Percentiles rank a stretch among this genome's conserved stretches.
Evolutionary conservation across 2,888 invertebrate genomes (phyloP).

Genomic region (Idaea dimidiata): DNA sequence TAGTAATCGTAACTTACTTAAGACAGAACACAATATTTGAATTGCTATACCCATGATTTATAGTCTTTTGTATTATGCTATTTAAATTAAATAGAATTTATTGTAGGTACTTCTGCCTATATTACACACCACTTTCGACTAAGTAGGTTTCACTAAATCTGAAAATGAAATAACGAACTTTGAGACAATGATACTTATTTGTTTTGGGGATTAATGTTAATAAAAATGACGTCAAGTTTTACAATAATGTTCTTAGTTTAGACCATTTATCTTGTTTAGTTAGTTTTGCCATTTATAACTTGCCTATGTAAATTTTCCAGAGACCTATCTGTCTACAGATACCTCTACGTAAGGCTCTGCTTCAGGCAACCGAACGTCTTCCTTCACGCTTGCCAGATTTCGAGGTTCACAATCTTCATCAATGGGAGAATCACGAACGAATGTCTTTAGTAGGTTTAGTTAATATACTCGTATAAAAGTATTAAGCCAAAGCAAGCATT

Average conservation of each 20-base stretch:
- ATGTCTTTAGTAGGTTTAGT: no score
- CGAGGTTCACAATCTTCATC: no score
- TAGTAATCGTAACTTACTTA: not conserved
- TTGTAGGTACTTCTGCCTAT: not conserved
- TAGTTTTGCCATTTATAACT: not conserved
- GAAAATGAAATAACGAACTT: not conserved
- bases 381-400: no score
- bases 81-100: not conserved
- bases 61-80: not conserved
- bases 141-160: not conserved
- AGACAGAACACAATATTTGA: not conserved
- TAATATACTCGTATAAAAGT: no score
- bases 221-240: not conserved
- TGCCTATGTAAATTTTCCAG: not conserved
- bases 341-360: no score
- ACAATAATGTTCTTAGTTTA: not conserved
- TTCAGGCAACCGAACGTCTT: no score
- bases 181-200: not conserved
- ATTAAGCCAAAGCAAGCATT: no score
- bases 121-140: not conserved
- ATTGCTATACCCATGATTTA: not conserved
- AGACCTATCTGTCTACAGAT: not conserved
- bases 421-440: no score
- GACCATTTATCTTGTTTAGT: not conserved
- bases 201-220: not conserved